Conservation (phyloP, 2,888 invertebrate species). For the Oligia latruncula region DNA sequence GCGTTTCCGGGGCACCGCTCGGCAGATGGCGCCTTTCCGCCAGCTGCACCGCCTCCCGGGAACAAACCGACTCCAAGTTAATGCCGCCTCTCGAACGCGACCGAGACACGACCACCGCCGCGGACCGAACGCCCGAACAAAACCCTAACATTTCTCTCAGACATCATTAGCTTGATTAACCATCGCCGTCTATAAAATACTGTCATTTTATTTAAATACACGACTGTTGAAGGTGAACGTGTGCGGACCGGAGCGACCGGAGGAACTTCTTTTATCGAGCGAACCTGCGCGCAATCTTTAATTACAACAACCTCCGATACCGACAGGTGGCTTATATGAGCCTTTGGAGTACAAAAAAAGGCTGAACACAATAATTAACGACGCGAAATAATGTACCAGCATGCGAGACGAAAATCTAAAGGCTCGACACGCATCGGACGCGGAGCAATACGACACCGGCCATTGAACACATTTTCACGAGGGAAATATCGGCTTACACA, state of each 20-base stretch:
- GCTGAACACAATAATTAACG: conserved; percentile 88
- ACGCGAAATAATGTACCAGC: conserved; percentile 89
- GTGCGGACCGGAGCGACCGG: conserved; percentile 71
- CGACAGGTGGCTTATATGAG: conserved; percentile 87
- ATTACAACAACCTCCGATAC: conserved; percentile 79
- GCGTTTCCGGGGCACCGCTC: conserved; percentile 85
- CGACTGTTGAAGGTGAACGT: conserved; percentile 81
- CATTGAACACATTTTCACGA: conserved; percentile 88
- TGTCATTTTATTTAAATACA: conserved; percentile 64
- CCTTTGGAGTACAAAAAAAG: conserved; percentile 80
- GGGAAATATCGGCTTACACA: conserved; percentile 88
- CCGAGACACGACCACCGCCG: conserved; percentile 24
- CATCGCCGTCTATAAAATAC: conserved; percentile 65
- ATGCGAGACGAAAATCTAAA: conserved; percentile 89
- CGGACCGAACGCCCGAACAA: conserved; percentile 44
- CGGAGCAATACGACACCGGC: conserved; percentile 85
- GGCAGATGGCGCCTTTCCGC: conserved; percentile 90
- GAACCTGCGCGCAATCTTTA: conserved; percentile 81
- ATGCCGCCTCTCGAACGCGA: conserved; percentile 68
- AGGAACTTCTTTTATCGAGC: conserved; percentile 75
- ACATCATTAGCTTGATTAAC: conserved; percentile 49
- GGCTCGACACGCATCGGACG: conserved; percentile 81
- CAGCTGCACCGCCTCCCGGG: conserved; percentile 83
- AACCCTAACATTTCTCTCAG: conserved; percentile 45
- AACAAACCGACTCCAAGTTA: conserved; percentile 74